These are phyloP conservation scores for Kryptopterus vitreolus DNA, from an alignment of 2,797 vertebrate species.

Conservation along the genomic window DNA sequence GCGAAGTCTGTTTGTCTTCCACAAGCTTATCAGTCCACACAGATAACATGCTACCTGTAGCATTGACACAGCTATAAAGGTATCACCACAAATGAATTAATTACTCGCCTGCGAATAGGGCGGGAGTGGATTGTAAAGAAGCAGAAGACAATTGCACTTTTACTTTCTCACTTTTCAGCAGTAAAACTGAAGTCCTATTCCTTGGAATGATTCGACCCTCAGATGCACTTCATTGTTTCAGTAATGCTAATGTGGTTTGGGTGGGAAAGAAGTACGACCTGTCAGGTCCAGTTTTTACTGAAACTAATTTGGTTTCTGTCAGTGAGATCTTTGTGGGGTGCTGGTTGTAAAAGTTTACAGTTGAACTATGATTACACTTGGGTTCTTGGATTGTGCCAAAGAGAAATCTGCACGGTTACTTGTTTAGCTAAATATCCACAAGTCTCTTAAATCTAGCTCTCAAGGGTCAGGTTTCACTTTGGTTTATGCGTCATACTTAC, in stretches of 20 bases:
- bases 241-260: conserved; percentile 9
- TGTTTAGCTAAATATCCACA: not conserved
- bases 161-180: not conserved
- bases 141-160: conserved; percentile 3
- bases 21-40: conserved; percentile 31
- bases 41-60: conserved; percentile 27
- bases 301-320: conserved; percentile 1
- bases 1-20: conserved; percentile 24
- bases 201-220: not conserved
- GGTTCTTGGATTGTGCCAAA: not conserved
- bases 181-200: not conserved
- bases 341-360: conserved; percentile 16
- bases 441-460: not conserved
- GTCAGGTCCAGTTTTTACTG: conserved; percentile 3
- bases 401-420: not conserved
- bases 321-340: conserved; percentile 19
- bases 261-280: not conserved
- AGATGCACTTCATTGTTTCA: not conserved
- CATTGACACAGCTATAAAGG: conserved; percentile 22
- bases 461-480: not conserved
- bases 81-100: conserved; percentile 21
- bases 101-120: conserved; percentile 1
- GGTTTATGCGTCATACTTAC: not conserved
- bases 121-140: conserved; percentile 1
- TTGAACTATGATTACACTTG: not conserved